Base-by-base conservation (phyloP, 2,888 invertebrate species). In the Globia sparganii region DNA sequence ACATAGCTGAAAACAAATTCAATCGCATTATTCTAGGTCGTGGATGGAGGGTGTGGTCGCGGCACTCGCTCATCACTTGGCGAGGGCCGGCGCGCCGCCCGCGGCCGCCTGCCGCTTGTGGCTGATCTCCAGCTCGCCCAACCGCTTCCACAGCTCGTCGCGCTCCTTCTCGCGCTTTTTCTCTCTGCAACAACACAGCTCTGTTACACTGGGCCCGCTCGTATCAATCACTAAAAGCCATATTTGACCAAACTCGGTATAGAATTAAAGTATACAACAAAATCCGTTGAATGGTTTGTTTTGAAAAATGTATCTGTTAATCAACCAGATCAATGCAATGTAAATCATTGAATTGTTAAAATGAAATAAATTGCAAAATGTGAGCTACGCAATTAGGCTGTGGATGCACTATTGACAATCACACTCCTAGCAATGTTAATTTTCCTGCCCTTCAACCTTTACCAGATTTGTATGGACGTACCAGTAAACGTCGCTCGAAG, bases 141-240 rank as follows among this genome's bases (percentile, higher is more conserved):
- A 97, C 97, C 98, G 98, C 97, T 99, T 99, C 99, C 99, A 99
- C 95, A 99, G 97, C 96, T 99, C 99, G 95, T 95, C 99, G 97
- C 97, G 99, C 99, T 97, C 99, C 98, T 97, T 99, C 99, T 96
- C 99, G 97, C 97, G 99, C 98, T 97, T 99, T 98, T 97, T 99
- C 99, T 97, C 99, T 99, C 97, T 97, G 94, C 56, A 93, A 92
- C 83, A 75, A 77, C 65, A 80, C 70, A 75, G 76, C 64, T 18
- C 67, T 15, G 18, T 79, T 62, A 53, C 77, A 76, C n/a, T 34
- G 31, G 61, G 69, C n/a, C 11, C 40, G 34, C 67, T 56, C 40
- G 28, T n/a, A 46, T 34, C 59, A 37, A 49, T 34, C 59, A 37
- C 37, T 31, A 15, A 21, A 34, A 37, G 37, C 40, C 62, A 31